Conservation (phyloP, 1,140 invertebrate species). For the Aphelenchoides avenae region DNA sequence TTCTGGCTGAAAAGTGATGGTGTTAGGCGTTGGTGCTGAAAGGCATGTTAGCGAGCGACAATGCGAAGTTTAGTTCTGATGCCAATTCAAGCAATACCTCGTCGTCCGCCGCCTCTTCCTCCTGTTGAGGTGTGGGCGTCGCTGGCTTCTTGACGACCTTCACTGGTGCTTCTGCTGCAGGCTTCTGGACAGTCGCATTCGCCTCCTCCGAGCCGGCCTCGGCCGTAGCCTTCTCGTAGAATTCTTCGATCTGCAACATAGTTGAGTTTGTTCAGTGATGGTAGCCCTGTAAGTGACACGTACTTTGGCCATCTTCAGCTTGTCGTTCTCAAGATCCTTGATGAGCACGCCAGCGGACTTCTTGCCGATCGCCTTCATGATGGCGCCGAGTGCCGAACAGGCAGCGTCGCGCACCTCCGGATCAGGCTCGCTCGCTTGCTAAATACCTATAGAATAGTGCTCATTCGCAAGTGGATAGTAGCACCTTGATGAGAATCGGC, state of each 20-base stretch:
- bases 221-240: neutral
- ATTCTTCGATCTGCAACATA: conserved; percentile 4
- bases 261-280: neutral
- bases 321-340: conserved; percentile 73
- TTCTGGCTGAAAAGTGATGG: no score
- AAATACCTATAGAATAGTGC: conserved; percentile 76
- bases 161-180: neutral
- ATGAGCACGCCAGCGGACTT: conserved; percentile 80
- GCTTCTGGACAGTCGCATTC: no score
- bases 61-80: neutral
- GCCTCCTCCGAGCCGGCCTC: conserved; percentile 2
- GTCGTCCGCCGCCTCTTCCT: neutral
- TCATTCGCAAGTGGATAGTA: no score
- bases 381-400: conserved; percentile 79
- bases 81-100: neutral
- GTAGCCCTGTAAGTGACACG: neutral
- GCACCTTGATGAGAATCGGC: conserved; percentile 23
- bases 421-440: conserved; percentile 42
- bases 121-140: neutral
- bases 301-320: conserved; percentile 82
- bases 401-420: conserved; percentile 61
- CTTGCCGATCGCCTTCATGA: conserved; percentile 89
- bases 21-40: neutral
- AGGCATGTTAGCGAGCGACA: neutral
- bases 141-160: neutral